A percentile compares a stretch with the other conserved stretches of the same genome.
Evolutionary conservation across 2,888 invertebrate species (phyloP).

Genomic region (Perizoma flavofasciatum): DNA sequence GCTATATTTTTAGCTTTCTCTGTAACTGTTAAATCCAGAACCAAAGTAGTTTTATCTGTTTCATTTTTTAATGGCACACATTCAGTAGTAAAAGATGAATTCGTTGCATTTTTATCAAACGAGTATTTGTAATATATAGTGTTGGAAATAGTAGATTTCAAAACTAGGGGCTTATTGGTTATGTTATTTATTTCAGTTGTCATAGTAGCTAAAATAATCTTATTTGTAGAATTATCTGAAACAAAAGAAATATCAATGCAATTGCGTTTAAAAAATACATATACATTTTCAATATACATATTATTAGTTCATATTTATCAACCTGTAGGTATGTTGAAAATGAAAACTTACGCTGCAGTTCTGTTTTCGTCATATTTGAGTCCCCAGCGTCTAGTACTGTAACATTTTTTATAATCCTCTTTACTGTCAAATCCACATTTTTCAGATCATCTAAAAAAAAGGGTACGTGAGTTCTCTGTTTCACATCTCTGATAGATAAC

Average conservation of each 20-base stretch:
- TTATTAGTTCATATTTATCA: not conserved
- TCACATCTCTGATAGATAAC: too few species aligned
- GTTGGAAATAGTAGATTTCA: not conserved
- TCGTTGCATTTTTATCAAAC: slow-evolving; percentile 3
- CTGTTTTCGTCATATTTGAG: not conserved
- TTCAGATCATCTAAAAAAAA: slow-evolving; percentile 1
- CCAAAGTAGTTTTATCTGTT: not conserved
- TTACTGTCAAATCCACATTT: not conserved
- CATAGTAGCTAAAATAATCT: not conserved
- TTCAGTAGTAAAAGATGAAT: slow-evolving; percentile 1
- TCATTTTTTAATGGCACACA: not conserved
- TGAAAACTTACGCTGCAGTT: not conserved
- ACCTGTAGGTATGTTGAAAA: not conserved
- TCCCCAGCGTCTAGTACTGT: not conserved
- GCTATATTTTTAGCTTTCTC: slow-evolving; percentile 3
- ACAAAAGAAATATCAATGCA: not conserved
- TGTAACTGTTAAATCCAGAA: slow-evolving; percentile 4
- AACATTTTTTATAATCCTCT: slow-evolving; percentile 3
- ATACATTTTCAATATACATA: too few species aligned
- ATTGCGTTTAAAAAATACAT: not conserved
- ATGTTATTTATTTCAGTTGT: not conserved
- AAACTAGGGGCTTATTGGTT: not conserved
- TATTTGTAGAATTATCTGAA: slow-evolving; percentile 3
- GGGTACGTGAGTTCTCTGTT: too few species aligned
- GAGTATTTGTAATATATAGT: slow-evolving; percentile 2